phyloP scores from a whole-genome alignment of 2,113 vertebrate genomes.

The Spizaetus ornatus region DNA sequence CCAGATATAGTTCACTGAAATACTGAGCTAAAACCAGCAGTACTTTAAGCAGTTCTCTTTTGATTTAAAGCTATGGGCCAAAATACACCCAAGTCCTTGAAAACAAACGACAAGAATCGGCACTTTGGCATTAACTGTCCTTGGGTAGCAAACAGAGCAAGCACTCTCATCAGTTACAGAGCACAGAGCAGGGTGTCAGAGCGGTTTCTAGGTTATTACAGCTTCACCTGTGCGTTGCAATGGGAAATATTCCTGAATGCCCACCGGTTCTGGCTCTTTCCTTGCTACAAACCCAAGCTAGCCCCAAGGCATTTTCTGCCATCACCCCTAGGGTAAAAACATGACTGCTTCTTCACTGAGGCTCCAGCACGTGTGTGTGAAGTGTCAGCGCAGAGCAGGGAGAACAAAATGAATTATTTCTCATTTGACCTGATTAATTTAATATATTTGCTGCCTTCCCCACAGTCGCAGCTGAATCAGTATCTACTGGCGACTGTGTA shows the following conservation, averaged over 20 bases:
- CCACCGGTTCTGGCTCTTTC: neutral
- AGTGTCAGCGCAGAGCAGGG: neutral
- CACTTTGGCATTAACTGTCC: neutral
- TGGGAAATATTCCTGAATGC: neutral
- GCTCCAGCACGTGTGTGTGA: fast-evolving
- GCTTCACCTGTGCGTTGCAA: neutral
- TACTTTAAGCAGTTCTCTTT: neutral
- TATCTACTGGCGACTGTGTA: neutral
- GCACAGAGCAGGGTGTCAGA: neutral
- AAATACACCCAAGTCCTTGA: neutral
- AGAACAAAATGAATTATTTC: neutral
- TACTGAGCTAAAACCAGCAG: neutral
- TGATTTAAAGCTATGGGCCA: neutral
- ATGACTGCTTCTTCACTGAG: neutral
- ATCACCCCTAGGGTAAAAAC: neutral
- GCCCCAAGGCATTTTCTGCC: neutral
- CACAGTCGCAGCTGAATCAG: neutral
- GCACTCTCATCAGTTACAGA: fast-evolving
- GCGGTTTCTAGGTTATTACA: neutral
- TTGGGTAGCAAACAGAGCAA: neutral
- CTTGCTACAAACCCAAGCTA: neutral
- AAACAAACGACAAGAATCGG: neutral
- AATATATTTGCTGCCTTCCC: neutral
- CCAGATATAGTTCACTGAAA: neutral
- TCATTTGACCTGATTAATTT: neutral